A percentile compares a stretch with the other conserved stretches of the same genome.
These are phyloP conservation scores for Elgaria multicarinata DNA, from an alignment of 2,113 vertebrate genomes.

Conservation along the genomic window DNA sequence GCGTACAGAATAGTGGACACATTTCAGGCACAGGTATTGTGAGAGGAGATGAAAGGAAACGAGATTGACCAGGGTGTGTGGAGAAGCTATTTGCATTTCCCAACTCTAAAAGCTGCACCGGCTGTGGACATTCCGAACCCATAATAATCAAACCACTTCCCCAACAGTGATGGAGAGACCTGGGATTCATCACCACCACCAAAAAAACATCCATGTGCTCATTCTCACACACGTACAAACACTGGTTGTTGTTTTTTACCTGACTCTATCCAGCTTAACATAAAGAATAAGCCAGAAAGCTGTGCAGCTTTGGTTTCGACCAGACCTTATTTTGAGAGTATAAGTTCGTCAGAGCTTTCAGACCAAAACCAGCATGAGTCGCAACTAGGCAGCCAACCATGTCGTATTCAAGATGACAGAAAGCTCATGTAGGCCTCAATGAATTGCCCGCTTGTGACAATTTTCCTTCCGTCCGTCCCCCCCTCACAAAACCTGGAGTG, in stretches of 20 bases:
- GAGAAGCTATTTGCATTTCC: not conserved
- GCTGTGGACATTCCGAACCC: not conserved
- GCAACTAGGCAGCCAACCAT: not conserved
- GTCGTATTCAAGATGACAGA: not conserved
- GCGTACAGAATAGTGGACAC: not conserved
- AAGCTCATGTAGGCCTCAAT: not conserved
- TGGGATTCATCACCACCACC: no score
- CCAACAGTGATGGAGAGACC: not conserved
- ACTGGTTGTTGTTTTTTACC: not conserved
- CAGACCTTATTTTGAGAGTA: not conserved
- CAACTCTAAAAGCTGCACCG: not conserved
- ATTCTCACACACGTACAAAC: not conserved
- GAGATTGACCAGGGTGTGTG: no score
- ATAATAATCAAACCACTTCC: not conserved
- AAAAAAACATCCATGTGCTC: no score
- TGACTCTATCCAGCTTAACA: no score
- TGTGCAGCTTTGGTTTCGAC: not conserved
- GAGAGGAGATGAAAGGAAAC: not conserved
- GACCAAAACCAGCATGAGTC: not conserved
- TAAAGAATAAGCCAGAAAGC: no score
- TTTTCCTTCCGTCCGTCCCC: fast-evolving
- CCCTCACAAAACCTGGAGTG: not conserved
- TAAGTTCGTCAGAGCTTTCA: not conserved
- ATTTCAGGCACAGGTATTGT: not conserved
- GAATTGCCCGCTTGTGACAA: not conserved